Evolutionary conservation across 2,888 invertebrate genomes (phyloP).

Genomic region (Quadroppia sp.): DNA sequence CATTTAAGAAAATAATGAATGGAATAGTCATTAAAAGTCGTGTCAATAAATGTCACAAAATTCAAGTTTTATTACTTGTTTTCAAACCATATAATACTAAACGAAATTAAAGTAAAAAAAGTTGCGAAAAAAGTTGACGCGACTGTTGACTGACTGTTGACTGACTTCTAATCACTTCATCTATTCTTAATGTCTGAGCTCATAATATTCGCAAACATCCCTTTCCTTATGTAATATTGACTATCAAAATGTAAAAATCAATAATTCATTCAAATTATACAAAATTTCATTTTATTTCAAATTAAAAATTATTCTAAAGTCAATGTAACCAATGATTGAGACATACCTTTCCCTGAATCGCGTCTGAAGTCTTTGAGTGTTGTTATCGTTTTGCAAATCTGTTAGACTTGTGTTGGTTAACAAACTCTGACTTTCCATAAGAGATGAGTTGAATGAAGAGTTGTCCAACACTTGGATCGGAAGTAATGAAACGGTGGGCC

Average conservation of each 20-base stretch:
- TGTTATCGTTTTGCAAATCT: slow-evolving; percentile 18
- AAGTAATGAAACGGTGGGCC: neutral
- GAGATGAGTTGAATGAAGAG: neutral
- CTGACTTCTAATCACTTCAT: neutral
- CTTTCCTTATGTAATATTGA: neutral
- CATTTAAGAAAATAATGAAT: neutral
- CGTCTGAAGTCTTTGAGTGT: slow-evolving; percentile 10
- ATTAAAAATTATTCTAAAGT: neutral
- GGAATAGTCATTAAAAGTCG: neutral
- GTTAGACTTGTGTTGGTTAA: slow-evolving; percentile 6
- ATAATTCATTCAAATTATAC: too few species aligned
- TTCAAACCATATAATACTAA: neutral
- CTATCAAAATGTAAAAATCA: too few species aligned
- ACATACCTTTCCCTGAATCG: slow-evolving; percentile 1
- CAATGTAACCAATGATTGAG: neutral
- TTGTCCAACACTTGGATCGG: neutral
- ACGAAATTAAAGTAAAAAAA: neutral
- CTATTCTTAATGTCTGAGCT: neutral
- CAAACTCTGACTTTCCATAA: slow-evolving; percentile 5
- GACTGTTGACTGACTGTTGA: neutral
- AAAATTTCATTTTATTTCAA: too few species aligned
- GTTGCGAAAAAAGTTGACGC: slow-evolving; percentile 14
- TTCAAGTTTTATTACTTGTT: neutral
- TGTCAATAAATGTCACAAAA: neutral
- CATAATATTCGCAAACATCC: neutral